Evolutionary conservation across 2,113 vertebrate species (phyloP), one percentile per base, ranked within the genome.

Genomic region (Gila orcuttii): DNA sequence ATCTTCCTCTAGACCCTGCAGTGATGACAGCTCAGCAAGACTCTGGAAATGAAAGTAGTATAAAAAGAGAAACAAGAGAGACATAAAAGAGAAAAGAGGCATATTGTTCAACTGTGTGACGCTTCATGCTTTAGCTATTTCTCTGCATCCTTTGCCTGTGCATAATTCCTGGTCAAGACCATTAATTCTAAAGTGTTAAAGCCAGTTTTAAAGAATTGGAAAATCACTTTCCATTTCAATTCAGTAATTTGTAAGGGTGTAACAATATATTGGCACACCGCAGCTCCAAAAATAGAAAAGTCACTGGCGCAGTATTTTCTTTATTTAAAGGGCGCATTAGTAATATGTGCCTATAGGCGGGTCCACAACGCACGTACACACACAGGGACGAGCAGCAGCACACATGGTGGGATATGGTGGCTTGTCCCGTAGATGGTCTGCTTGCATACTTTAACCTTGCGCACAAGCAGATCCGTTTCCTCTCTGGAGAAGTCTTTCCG

Each of bases 1-100:
- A 90, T 99, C 98, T 47, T 98, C 97, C 89, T 98, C 97, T 79
- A 99, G 91, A 73, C 98, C 98, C 87, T 97, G 97, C 87, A 99
- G 96, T 85, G 96, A 95, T 21, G 96, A 95, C 87, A 99, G 93
- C 86, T 99, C 98, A 64, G 96, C 96, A 31, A 99, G 95, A 93
- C 98, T 99, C 98, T 99, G 91, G 4, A 86, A 11, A 89, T 83
- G 7, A 7, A 2, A 45, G 11, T 57, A 33, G 45, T 11, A 79
- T 5, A 75, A 42, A 55, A 21, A 4, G 6, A 31, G 17, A 55
- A 33, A 42, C 19, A 11, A 23, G 3, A 55, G 28, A 17, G 62
- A 28, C 62, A 31, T 66, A 66, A 31, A 2, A n/a, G n/a, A n/a
- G n/a, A n/a, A n/a, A n/a, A n/a, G n/a, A 28, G 60, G 4, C 60